Evolutionary conservation across 2,888 invertebrate genomes (phyloP).

Genomic region (Villa cingulata): DNA sequence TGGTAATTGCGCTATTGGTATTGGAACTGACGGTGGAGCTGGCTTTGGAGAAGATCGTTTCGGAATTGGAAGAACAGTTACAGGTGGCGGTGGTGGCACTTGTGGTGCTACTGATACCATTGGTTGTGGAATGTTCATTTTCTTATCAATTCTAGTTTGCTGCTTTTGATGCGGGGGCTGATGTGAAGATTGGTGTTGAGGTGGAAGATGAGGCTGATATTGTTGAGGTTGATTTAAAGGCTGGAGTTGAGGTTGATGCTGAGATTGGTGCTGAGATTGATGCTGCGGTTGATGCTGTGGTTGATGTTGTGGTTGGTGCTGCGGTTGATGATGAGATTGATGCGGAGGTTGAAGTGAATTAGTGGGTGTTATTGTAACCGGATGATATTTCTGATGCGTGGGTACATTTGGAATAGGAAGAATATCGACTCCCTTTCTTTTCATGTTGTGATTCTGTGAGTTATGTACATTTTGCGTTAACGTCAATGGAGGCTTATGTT

Average conservation of each 20-base stretch:
- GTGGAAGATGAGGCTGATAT: no score
- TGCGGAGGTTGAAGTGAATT: no score
- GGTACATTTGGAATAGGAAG: constrained; percentile 7
- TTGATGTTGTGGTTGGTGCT: no score
- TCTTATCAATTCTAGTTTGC: neutral
- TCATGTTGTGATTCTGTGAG: constrained; percentile 16
- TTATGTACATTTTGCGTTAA: constrained; percentile 15
- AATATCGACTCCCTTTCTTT: constrained; percentile 12
- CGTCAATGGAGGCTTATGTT: constrained; percentile 2
- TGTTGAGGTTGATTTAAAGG: no score
- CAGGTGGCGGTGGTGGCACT: neutral
- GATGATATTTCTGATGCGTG: neutral
- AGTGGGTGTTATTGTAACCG: no score
- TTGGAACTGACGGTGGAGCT: neutral
- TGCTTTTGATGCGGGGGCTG: neutral
- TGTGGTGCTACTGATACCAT: neutral
- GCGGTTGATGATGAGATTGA: neutral
- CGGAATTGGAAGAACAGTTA: neutral
- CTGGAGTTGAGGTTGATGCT: neutral
- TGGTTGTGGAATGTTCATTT: neutral
- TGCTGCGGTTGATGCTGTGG: no score
- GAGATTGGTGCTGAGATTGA: neutral
- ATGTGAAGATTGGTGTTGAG: no score
- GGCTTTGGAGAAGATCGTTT: constrained; percentile 1
- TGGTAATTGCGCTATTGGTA: neutral